Base-by-base conservation (phyloP, 2,888 invertebrate genomes). In the Cartodere bifasciata region DNA sequence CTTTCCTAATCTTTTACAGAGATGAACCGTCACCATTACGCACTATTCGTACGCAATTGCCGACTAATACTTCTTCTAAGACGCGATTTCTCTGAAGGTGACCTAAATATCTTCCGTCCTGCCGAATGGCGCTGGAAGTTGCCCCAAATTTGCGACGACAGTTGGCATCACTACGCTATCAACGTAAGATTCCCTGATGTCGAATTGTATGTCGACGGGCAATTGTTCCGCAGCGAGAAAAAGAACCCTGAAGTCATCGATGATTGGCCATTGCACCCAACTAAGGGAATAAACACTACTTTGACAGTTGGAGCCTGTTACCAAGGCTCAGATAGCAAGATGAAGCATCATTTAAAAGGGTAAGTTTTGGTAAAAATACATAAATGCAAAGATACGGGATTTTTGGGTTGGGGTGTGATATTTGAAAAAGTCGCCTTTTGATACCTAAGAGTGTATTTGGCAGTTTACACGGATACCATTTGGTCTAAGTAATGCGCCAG, bases 61-160 rank as follows among this genome's bases (percentile, higher is more conserved):
- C 83, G 95, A 4, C 69, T 98, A 47, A 94, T 98, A 49, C 69
- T 98, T 44, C 68, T 98, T 44, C 66, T 98, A 49, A 63, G 83
- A 24, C 67, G 81, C 4, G 97, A 97, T 64, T 90, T 86, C 60
- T 84, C 86, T 13, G 86, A 90, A 51, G 88, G 88, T 1, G 87
- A 90, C 57, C 70, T 88, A 34, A 91, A 90, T 63, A 90, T 88
- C 51, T 91, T 91, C 72, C 71, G 91, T 31, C 97, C 97, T 0
- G 97, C 97, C 1, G 97, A 98, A 62, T 98, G 95, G 94, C 74
- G 97, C 44, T 98, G 95, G 95, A 88, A 90, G 60, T 68, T 95
- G 32, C 79, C 88, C 0, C 86, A 91, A 73, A 84, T 87, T 29
- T 97, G 97, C 64, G 97, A 98, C 63, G 86, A 91, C 59, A 84